These are phyloP conservation scores for Bimastos eiseni DNA, from an alignment of 2,888 invertebrate species.

Conservation along the genomic window DNA sequence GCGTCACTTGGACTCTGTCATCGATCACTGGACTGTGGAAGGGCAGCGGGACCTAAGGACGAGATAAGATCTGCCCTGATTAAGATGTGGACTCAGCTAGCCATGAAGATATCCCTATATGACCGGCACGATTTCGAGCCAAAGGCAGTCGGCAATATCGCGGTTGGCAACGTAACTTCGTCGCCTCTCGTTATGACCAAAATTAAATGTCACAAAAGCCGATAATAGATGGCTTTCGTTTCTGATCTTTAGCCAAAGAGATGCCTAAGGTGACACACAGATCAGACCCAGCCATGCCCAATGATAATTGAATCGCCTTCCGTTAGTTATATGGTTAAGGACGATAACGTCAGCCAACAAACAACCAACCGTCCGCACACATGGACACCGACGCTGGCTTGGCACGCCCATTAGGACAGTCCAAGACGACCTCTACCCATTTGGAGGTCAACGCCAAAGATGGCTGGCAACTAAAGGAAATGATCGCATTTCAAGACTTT, in stretches of 20 bases:
- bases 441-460: neutral
- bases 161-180: conserved; percentile 7
- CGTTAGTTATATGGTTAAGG: neutral
- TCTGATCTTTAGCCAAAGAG: conserved; percentile 20
- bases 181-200: neutral
- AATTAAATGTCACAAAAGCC: conserved; percentile 30
- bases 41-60: neutral
- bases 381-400: neutral
- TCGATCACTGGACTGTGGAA: conserved; percentile 9
- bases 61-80: conserved; percentile 36
- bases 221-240: conserved; percentile 31
- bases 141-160: conserved; percentile 13
- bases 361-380: neutral
- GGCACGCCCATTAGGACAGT: neutral
- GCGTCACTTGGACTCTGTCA: conserved; percentile 15
- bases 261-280: conserved; percentile 3
- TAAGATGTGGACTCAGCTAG: conserved; percentile 35
- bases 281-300: conserved; percentile 16
- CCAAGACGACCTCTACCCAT: neutral
- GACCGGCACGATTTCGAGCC: neutral
- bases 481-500: neutral
- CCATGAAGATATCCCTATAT: conserved; percentile 37
- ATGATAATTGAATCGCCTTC: conserved; percentile 22
- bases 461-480: neutral
- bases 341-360: neutral